Evolutionary conservation across 2,113 vertebrate species (phyloP), one percentile per base, ranked within the genome.

Genomic region (Zonotrichia leucophrys): DNA sequence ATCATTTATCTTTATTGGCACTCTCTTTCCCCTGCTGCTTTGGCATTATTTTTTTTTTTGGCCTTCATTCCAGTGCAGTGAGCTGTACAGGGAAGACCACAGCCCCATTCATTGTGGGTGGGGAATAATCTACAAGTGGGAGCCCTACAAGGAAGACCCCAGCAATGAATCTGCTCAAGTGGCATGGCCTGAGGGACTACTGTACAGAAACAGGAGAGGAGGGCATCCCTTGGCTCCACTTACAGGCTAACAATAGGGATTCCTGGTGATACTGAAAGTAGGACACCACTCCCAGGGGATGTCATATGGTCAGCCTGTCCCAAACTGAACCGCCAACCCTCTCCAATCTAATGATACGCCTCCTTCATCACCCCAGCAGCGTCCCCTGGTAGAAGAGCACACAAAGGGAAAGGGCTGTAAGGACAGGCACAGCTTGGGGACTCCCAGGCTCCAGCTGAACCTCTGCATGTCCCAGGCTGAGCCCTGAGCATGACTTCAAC

Each of bases 1-100:
- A 96, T 97, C 83, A 95, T 97, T 96, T 97, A 95, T 97, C 96
- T 94, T 87, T 96, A 97, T 95, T 97, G 95, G 96, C 93, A 95
- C 87, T 91, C 95, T 96, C 70, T 79, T 95, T 89, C 94, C 74
- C 96, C 96, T 89, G 96, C 96, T 97, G 96, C 84, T 96, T 92
- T 95, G 94, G 94, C 87, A 76, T 94, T 94, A 69, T 87, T 68
- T 15, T 42, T 83, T 85, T 86, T 95, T 91, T 79, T 68, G 63
- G 69, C 94, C 73, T 66, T 97, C 95, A 97, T 97, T 95, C 96
- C 96, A 92, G 80, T 69, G 91, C 83, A 95, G 81, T 95, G 95
- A 97, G 94, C 89, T 97, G 93, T 75, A 94, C 87, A 91, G 91
- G 96, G 92, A 92, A 95, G 96, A 97, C 96, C 96, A 96, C 94